A percentile compares a stretch with the other conserved stretches of the same genome.
phyloP scores from a whole-genome alignment of 2,888 invertebrate genomes.

The Tipula helvola region DNA sequence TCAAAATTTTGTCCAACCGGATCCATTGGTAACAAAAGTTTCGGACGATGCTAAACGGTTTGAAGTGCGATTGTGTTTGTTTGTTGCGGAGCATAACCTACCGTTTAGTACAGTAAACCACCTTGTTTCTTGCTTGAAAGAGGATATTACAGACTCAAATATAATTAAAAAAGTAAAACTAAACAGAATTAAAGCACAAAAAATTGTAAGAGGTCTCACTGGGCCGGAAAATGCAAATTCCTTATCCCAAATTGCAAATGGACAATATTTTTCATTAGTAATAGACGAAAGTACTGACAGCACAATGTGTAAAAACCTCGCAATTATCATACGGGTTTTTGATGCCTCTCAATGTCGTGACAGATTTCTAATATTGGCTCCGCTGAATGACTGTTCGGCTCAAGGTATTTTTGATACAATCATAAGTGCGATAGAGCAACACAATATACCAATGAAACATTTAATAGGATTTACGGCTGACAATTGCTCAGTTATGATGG shows the following conservation, averaged over 20 bases:
- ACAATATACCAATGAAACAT: not conserved
- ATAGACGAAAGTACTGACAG: no score
- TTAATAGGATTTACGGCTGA: constrained; percentile 12
- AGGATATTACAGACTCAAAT: not conserved
- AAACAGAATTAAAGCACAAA: not conserved
- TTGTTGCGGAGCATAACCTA: not conserved
- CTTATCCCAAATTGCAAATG: not conserved
- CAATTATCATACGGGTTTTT: no score
- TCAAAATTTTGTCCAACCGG: not conserved
- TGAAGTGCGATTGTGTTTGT: not conserved
- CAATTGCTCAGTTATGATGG: constrained; percentile 15
- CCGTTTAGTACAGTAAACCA: not conserved
- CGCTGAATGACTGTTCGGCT: no score
- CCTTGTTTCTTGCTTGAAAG: not conserved
- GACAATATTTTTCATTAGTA: not conserved
- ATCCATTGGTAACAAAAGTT: not conserved
- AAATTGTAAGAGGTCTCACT: not conserved
- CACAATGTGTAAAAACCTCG: no score
- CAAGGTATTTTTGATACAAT: not conserved
- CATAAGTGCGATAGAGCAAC: not conserved
- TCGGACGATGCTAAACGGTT: not conserved
- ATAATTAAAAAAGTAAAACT: not conserved
- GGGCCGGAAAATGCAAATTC: not conserved
- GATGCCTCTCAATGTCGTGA: no score
- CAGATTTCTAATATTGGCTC: no score